Evolutionary conservation across 2,797 vertebrate genomes (phyloP).

Genomic region (Adelosebastes latens): DNA sequence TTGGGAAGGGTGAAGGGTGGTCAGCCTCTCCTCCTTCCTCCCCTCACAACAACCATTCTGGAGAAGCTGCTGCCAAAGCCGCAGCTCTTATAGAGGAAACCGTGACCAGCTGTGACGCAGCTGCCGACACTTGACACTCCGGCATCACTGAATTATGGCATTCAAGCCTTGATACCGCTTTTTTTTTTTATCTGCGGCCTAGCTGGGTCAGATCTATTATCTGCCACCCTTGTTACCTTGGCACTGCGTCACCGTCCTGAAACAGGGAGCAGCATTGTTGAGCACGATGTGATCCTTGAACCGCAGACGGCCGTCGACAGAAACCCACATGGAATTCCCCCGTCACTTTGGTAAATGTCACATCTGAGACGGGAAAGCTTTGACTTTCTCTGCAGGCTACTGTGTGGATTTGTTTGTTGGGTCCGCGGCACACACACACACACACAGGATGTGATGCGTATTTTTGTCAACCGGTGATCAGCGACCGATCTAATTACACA

Average conservation of each 20-base stretch:
- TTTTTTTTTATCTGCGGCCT: slow-evolving; percentile 8
- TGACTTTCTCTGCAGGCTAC: slow-evolving; percentile 39
- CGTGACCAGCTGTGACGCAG: slow-evolving; percentile 67
- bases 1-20: slow-evolving; percentile 48
- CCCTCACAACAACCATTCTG: slow-evolving; percentile 56
- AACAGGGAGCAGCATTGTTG: slow-evolving; percentile 61
- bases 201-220: slow-evolving; percentile 31
- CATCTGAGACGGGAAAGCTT: slow-evolving; percentile 46
- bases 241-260: slow-evolving; percentile 14
- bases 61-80: slow-evolving; percentile 65
- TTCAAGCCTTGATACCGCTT: not conserved
- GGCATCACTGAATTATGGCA: slow-evolving; percentile 38
- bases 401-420: slow-evolving; percentile 42
- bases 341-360: slow-evolving; percentile 56
- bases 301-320: slow-evolving; percentile 63
- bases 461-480: slow-evolving; percentile 76
- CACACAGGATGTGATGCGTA: slow-evolving; percentile 51
- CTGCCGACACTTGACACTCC: slow-evolving; percentile 61
- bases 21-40: slow-evolving; percentile 48
- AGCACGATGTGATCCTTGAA: slow-evolving; percentile 42
- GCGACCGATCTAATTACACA: slow-evolving; percentile 76
- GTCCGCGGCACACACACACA: not conserved
- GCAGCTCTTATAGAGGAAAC: slow-evolving; percentile 69
- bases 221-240: slow-evolving; percentile 41
- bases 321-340: slow-evolving; percentile 74